A percentile compares a stretch with the other conserved stretches of the same genome.
Conservation (phyloP, 2,888 invertebrate genomes). For the Callinectes sapidus region DNA sequence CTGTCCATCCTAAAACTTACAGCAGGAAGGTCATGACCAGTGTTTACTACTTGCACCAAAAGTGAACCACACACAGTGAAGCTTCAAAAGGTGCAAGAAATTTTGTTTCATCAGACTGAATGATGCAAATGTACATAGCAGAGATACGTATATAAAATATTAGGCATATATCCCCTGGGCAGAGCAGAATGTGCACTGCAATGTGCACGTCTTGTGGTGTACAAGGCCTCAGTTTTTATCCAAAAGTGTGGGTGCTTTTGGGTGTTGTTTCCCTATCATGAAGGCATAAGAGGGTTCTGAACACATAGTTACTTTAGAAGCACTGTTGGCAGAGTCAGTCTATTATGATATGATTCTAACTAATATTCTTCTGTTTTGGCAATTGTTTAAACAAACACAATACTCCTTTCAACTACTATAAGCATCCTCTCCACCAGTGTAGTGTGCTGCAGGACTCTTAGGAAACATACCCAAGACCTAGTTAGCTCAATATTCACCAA, state of each 20-base stretch:
- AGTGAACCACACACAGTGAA: neutral
- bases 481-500: neutral
- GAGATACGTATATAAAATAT: constrained; percentile 34
- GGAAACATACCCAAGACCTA: neutral
- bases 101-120: neutral
- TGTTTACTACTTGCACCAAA: neutral
- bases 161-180: constrained; percentile 54
- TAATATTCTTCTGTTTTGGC: constrained; percentile 10
- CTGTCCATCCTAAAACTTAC: constrained; percentile 1
- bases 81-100: constrained; percentile 23
- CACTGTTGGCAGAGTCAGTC: constrained; percentile 43
- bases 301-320: constrained; percentile 45
- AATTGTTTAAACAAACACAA: neutral
- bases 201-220: constrained; percentile 42
- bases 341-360: constrained; percentile 21
- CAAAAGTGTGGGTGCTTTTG: constrained; percentile 42
- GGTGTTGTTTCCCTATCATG: constrained; percentile 29
- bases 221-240: constrained; percentile 57
- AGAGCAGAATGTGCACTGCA: constrained; percentile 47
- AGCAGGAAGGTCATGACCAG: constrained; percentile 26
- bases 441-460: neutral
- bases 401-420: neutral
- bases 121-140: constrained; percentile 33
- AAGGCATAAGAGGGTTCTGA: constrained; percentile 46
- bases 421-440: neutral